Base-by-base conservation (phyloP, 2,888 invertebrate species). In the Sinodicranocentrus sp. region DNA sequence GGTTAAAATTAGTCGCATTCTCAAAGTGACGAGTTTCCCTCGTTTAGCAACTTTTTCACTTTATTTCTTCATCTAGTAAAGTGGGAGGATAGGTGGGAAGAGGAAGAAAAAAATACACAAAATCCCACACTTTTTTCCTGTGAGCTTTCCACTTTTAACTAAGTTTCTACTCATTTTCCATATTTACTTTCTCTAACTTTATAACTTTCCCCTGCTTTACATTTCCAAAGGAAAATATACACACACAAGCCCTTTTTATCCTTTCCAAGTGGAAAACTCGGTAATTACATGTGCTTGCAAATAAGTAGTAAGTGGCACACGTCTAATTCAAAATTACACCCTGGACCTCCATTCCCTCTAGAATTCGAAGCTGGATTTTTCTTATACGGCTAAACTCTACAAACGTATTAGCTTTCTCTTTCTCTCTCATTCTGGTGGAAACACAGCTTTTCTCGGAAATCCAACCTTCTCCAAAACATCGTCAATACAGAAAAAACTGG, bases 61-160 rank as follows among this genome's bases (percentile, higher is more conserved):
- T 52, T 52, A 52, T 52, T 52, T 52, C n/a, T 15, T 52, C 52
- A 5, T 52, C n/a, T 52, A 33, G 3, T 6, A 33, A 3, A 33
- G 33, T n/a, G n/a, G n/a, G n/a, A n/a, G n/a, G n/a, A n/a, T n/a
- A n/a, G n/a, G n/a, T n/a, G n/a, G n/a, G n/a, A n/a, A n/a, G n/a
- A n/a, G n/a, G n/a, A n/a, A n/a, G n/a, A n/a, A n/a, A n/a, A n/a
- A n/a, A n/a, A n/a, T n/a, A n/a, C n/a, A n/a, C n/a, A n/a, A n/a
- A n/a, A n/a, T n/a, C n/a, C n/a, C n/a, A n/a, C n/a, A n/a, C n/a
- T n/a, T n/a, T n/a, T n/a, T n/a, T n/a, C n/a, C n/a, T n/a, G n/a
- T n/a, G n/a, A 33, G 33, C 25, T n/a, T 57, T 57, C 57, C 25
- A 57, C 57, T 57, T 57, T 21, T 17, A 59, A 59, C 59, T 59